Evolutionary conservation across 2,113 vertebrate species (phyloP).

Genomic region (Ceuthmochares aereus): DNA sequence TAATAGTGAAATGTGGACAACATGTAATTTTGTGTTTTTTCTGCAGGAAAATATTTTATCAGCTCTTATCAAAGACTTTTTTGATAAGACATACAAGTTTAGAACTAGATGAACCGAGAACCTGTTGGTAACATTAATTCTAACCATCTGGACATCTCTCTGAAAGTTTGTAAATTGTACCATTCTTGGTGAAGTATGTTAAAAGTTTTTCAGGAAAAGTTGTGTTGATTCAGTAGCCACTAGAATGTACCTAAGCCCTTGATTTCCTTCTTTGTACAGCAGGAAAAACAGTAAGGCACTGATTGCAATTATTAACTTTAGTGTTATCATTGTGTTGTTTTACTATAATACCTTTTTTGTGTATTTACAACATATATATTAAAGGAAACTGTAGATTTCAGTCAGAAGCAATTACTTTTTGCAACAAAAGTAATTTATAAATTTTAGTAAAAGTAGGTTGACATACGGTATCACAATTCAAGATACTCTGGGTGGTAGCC

Average conservation of each 20-base stretch:
- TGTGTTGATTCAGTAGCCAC: accelerated
- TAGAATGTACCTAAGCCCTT: neutral
- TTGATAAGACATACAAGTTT: neutral
- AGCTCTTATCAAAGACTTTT: neutral
- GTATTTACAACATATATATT: too few species aligned
- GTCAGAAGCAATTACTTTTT: neutral
- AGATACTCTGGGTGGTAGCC: neutral
- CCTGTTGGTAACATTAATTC: neutral
- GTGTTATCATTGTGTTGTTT: neutral
- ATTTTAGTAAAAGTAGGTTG: neutral
- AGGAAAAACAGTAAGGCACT: neutral
- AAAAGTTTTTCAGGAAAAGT: neutral
- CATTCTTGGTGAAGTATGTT: neutral
- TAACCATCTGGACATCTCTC: neutral
- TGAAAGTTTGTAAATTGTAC: neutral
- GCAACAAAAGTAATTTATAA: neutral
- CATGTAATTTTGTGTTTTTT: accelerated
- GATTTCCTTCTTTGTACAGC: neutral
- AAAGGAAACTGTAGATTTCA: neutral
- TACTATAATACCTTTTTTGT: neutral
- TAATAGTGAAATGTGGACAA: neutral
- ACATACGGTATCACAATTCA: neutral
- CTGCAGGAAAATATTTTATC: neutral
- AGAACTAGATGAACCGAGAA: neutral
- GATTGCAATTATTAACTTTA: neutral